These are phyloP conservation scores for Drosophila longiperda DNA, from an alignment of 2,888 invertebrate species.

Conservation along the genomic window DNA sequence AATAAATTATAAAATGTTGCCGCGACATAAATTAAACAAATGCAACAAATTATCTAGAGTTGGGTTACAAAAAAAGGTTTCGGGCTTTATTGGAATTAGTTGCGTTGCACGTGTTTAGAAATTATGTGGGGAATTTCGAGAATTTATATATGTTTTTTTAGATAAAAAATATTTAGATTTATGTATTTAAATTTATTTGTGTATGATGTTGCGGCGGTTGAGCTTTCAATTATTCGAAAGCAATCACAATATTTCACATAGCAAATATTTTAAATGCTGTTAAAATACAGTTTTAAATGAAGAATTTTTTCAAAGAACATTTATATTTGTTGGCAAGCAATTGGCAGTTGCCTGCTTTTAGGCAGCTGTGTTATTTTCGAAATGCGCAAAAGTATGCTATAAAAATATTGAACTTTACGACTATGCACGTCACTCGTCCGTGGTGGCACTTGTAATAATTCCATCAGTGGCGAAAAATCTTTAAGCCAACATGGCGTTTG, in stretches of 20 bases:
- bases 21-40: slow-evolving; percentile 69
- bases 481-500: slow-evolving; percentile 65
- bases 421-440: slow-evolving; percentile 54
- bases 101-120: slow-evolving; percentile 1
- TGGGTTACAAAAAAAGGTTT: slow-evolving; percentile 5
- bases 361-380: slow-evolving; percentile 47
- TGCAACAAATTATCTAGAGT: slow-evolving; percentile 54
- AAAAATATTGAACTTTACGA: slow-evolving; percentile 80
- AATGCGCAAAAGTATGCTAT: slow-evolving; percentile 56
- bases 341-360: slow-evolving; percentile 33
- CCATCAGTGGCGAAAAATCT: slow-evolving; percentile 73
- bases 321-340: slow-evolving; percentile 11
- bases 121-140: slow-evolving; percentile 5
- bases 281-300: slow-evolving; percentile 26
- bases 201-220: background rate
- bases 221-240: slow-evolving; percentile 3
- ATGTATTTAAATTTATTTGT: background rate
- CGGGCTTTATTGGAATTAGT: slow-evolving; percentile 29
- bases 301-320: background rate
- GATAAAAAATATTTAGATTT: slow-evolving; percentile 1
- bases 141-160: slow-evolving; percentile 14
- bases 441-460: slow-evolving; percentile 67
- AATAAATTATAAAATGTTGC: slow-evolving; percentile 68
- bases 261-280: background rate
- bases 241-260: slow-evolving; percentile 11